Percentiles rank a stretch among this genome's conserved stretches.
Conservation (phyloP, 2,797 vertebrate species). For the Spondyliosoma cantharus region DNA sequence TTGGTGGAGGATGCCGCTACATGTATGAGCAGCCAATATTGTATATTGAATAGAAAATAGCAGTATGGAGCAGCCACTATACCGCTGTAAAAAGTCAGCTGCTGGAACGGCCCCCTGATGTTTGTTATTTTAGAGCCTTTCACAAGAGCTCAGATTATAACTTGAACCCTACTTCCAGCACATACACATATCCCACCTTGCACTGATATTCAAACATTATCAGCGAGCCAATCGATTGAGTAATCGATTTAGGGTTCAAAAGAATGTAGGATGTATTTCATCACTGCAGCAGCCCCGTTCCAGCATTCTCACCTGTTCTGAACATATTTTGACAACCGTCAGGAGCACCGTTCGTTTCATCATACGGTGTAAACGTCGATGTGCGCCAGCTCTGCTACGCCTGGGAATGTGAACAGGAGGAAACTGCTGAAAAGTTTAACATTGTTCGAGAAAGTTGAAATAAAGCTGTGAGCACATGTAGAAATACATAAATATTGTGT, state of each 20-base stretch:
- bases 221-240: neutral
- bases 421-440: neutral
- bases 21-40: too few species aligned
- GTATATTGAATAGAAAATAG: too few species aligned
- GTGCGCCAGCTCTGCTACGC: too few species aligned
- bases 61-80: too few species aligned
- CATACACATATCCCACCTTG: neutral
- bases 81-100: too few species aligned
- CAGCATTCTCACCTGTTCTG: neutral
- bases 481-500: conserved; percentile 7
- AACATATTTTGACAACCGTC: neutral
- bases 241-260: neutral
- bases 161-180: too few species aligned
- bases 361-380: neutral
- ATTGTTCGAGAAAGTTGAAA: neutral
- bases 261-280: neutral
- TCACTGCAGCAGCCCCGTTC: neutral
- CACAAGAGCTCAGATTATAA: too few species aligned
- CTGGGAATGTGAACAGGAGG: neutral
- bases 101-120: too few species aligned
- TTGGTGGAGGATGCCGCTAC: too few species aligned
- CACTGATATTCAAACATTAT: too few species aligned
- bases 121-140: too few species aligned
- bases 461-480: neutral
- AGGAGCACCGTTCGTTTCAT: neutral